Percentiles rank a stretch among this genome's conserved stretches.
phyloP scores from a whole-genome alignment of 2,797 vertebrate genomes.

The Synanceia verrucosa region DNA sequence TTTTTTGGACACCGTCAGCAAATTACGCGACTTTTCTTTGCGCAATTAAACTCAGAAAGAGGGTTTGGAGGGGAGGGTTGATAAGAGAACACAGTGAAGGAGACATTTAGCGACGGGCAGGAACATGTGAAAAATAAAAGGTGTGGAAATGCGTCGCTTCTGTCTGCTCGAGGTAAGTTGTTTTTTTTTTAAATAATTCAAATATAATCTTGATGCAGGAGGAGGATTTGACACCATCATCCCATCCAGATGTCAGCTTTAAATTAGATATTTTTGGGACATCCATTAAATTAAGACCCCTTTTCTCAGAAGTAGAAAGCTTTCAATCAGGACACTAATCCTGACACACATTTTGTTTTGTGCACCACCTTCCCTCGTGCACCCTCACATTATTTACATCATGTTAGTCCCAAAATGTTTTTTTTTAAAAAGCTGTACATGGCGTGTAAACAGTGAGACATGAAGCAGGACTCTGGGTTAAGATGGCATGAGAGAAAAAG shows the following conservation, averaged over 20 bases:
- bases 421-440: background rate
- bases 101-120: slow-evolving; percentile 13
- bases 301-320: background rate
- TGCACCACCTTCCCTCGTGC: background rate
- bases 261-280: too few species aligned
- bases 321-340: background rate
- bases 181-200: too few species aligned
- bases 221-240: background rate
- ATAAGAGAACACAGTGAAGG: background rate
- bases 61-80: background rate
- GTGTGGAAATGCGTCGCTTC: slow-evolving; percentile 67
- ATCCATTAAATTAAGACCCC: background rate
- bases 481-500: slow-evolving; percentile 9
- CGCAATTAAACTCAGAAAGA: background rate
- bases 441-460: background rate
- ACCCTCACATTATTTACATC: background rate
- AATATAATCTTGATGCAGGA: background rate
- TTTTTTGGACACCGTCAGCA: background rate
- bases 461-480: background rate
- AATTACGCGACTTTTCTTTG: slow-evolving; percentile 8
- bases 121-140: slow-evolving; percentile 53
- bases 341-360: background rate
- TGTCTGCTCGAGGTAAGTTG: slow-evolving; percentile 71
- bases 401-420: background rate
- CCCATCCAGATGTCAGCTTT: slow-evolving; percentile 38